Conservation (phyloP, 2,797 vertebrate species). For the Poecile montanus region DNA sequence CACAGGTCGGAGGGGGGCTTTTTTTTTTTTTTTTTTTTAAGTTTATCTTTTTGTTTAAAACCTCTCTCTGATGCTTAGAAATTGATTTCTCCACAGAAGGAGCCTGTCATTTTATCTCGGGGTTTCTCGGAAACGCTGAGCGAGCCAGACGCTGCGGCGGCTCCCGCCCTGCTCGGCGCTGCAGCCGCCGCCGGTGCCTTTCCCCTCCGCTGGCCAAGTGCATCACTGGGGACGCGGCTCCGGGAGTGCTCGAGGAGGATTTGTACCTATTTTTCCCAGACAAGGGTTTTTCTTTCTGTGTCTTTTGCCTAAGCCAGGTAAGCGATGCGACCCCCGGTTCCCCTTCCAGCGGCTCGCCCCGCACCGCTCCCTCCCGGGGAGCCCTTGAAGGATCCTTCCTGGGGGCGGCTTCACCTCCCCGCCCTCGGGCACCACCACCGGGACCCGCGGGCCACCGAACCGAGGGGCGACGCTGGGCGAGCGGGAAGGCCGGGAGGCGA, state of each 20-base stretch:
- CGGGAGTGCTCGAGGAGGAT: neutral
- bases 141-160: fast-evolving
- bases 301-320: neutral
- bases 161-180: neutral
- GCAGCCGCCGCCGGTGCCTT: neutral
- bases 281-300: neutral
- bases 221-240: neutral
- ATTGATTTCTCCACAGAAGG: neutral
- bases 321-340: neutral
- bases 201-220: neutral
- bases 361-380: no score
- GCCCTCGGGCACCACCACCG: neutral
- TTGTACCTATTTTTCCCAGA: neutral
- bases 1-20: neutral
- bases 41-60: neutral
- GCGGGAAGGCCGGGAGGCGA: neutral
- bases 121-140: neutral
- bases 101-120: neutral
- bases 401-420: fast-evolving
- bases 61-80: neutral
- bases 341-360: neutral
- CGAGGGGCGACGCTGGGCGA: neutral
- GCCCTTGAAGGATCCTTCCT: neutral
- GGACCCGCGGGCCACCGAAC: fast-evolving
- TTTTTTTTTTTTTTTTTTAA: neutral